Evolutionary conservation across 2,888 invertebrate species (phyloP), one percentile per base, ranked within the genome.

Genomic region (Neelides folsomi): DNA sequence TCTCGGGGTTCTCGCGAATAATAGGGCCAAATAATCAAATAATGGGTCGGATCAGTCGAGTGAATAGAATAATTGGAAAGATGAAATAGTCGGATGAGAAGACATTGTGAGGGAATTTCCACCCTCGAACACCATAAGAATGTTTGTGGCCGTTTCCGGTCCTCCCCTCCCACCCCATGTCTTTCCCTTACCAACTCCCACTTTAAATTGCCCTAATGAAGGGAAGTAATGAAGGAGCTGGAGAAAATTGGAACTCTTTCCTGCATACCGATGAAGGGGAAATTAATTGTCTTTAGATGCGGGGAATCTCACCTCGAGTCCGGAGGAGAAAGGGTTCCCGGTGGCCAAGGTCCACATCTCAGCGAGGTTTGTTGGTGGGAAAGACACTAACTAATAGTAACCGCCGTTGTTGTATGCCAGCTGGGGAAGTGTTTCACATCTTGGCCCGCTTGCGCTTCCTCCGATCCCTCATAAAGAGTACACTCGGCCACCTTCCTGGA

Each of bases 181-280:
- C n/a, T 51, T 41, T 27, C 20, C 27, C 13, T 18, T 48, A 52
- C 43, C 46, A 53, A 51, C 52, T 56, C 55, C 47, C 63, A 63
- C 62, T 65, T 57, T 52, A 65, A 65, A 65, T 64, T 62, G 62
- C 65, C 65, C 56, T 63, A 62, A 65, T 65, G 62, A 63, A 62
- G 53, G 55, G 47, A 49, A 57, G 57, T 64, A 61, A 64, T 65
- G 62, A 63, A 54, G 49, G 47, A 62, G 64, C 60, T 59, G 56
- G 54, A 63, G 58, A 60, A 63, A 63, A 65, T 65, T 65, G 56
- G 59, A 40, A 55, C 51, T 58, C 55, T 56, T 48, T 54, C 62
- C 59, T 62, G 65, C 63, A 65, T 65, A 65, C 65, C 59, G 64
- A 64, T 64, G 58, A 64, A 56, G 41, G 44, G 45, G 52, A 54